A percentile compares a stretch with the other conserved stretches of the same genome.
phyloP scores from a whole-genome alignment of 2,113 vertebrate species.

The Anoura caudifer region DNA sequence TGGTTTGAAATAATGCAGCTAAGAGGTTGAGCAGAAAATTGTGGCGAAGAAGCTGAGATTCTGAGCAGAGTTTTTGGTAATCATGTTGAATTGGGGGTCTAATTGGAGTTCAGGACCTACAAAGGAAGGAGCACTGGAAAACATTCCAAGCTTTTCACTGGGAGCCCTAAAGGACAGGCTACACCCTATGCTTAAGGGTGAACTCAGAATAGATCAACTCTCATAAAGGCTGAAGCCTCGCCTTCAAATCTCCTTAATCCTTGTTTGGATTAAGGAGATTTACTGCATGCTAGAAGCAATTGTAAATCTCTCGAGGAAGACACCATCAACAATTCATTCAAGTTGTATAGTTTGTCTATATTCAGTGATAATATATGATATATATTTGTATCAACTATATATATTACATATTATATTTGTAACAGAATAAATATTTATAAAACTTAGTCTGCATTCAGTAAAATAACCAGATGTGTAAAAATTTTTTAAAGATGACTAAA shows the following conservation, averaged over 20 bases:
- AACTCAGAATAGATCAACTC: constrained; percentile 43
- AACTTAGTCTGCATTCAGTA: constrained; percentile 6
- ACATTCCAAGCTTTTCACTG: background rate
- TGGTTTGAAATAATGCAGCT: background rate
- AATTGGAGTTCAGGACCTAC: background rate
- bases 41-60: background rate
- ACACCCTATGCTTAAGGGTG: background rate
- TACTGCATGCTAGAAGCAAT: background rate
- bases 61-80: background rate
- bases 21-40: background rate
- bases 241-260: background rate
- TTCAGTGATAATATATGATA: background rate
- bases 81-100: background rate
- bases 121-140: background rate
- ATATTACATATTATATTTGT: background rate
- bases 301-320: background rate
- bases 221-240: background rate
- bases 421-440: background rate
- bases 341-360: background rate
- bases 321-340: background rate
- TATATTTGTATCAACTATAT: background rate
- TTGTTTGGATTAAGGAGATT: constrained; percentile 33
- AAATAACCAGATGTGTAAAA: background rate
- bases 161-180: background rate
- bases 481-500: constrained; percentile 18